These are phyloP conservation scores for Phytoseiulus persimilis DNA, from an alignment of 2,888 invertebrate genomes.

Conservation along the genomic window DNA sequence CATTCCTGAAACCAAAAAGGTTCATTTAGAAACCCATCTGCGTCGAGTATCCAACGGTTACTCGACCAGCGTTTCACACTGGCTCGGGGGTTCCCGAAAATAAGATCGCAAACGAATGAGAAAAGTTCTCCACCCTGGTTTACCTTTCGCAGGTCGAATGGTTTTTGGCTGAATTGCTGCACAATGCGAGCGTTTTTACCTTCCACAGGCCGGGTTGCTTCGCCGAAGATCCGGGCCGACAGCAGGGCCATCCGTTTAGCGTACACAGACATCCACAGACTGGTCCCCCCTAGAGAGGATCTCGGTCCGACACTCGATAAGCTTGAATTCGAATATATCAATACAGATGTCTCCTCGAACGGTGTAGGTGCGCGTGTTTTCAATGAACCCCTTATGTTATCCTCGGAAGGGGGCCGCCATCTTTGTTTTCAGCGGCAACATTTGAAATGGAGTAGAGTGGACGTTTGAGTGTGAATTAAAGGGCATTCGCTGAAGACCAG, in stretches of 20 bases:
- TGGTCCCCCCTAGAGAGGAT: neutral
- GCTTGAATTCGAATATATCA: neutral
- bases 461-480: too few species aligned
- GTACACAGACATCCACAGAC: neutral
- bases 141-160: neutral
- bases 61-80: too few species aligned
- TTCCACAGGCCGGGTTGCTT: neutral
- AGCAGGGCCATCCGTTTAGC: slow-evolving; percentile 25
- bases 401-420: neutral
- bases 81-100: too few species aligned
- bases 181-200: neutral
- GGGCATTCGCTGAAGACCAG: too few species aligned
- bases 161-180: neutral
- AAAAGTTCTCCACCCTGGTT: too few species aligned
- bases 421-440: neutral
- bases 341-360: neutral
- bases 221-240: slow-evolving; percentile 24
- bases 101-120: too few species aligned
- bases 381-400: neutral
- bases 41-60: too few species aligned
- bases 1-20: neutral
- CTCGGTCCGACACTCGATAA: neutral
- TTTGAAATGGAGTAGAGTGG: neutral
- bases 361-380: neutral
- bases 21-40: too few species aligned